These are phyloP conservation scores for Sceloporus undulatus DNA, from an alignment of 2,113 vertebrate species.

Conservation along the genomic window DNA sequence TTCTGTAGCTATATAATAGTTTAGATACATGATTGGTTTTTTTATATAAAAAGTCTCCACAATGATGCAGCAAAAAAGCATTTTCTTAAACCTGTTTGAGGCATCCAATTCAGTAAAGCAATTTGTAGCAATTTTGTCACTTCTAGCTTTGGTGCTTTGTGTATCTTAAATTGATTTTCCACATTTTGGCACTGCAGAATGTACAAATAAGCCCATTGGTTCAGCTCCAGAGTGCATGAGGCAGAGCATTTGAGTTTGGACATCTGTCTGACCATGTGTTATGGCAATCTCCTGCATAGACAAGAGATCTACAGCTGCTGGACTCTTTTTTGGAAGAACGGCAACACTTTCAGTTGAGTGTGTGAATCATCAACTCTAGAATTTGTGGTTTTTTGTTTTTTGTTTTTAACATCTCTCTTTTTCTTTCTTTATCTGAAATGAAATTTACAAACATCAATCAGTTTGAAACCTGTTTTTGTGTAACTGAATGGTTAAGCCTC, in stretches of 20 bases:
- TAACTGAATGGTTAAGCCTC: background rate
- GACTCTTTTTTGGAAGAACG: rapidly evolving
- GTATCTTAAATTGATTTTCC: constrained; percentile 6
- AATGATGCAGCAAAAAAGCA: background rate
- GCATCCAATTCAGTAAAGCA: background rate
- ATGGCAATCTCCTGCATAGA: rapidly evolving
- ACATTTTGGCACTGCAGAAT: background rate
- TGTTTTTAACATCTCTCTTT: background rate
- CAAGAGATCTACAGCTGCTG: background rate
- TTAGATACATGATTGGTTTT: background rate
- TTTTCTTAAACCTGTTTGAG: background rate
- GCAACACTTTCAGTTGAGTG: background rate
- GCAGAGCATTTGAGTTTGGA: background rate
- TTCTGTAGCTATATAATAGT: background rate
- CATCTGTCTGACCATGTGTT: background rate
- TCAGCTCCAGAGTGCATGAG: background rate
- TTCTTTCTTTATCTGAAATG: background rate
- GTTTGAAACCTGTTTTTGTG: background rate
- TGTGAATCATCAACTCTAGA: background rate
- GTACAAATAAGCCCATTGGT: background rate
- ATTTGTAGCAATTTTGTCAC: background rate
- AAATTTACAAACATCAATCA: background rate
- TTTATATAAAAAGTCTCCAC: background rate
- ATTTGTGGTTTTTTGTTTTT: background rate
- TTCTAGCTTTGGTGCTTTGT: background rate